Conservation (phyloP, 2,888 invertebrate species). For the Sepioteuthis lessoniana region DNA sequence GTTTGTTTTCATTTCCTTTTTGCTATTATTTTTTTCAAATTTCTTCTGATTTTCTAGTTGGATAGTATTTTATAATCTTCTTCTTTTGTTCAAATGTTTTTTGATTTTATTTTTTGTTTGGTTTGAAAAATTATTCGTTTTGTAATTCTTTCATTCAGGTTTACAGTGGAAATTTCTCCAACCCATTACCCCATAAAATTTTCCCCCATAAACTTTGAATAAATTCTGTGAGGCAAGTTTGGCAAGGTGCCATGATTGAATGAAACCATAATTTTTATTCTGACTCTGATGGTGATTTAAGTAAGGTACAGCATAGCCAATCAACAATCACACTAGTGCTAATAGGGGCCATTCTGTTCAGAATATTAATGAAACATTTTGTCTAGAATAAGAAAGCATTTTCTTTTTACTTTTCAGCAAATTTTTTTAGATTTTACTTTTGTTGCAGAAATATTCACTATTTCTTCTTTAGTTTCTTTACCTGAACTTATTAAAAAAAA, state of each 20-base stretch:
- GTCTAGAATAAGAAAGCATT: neutral
- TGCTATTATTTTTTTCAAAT: too few relatives aligned
- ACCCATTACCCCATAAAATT: neutral
- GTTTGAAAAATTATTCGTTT: too few relatives aligned
- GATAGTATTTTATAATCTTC: too few relatives aligned
- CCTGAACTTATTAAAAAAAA: too few relatives aligned
- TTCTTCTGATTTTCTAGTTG: too few relatives aligned
- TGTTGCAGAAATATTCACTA: neutral
- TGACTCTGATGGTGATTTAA: neutral
- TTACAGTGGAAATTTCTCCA: neutral
- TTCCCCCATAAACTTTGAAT: neutral
- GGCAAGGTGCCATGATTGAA: slow-evolving; percentile 7
- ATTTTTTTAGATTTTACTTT: neutral
- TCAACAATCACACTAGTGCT: neutral
- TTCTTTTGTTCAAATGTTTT: too few relatives aligned
- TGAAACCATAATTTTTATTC: neutral
- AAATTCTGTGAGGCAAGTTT: neutral
- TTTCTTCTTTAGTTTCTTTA: too few relatives aligned
- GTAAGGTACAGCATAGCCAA: neutral
- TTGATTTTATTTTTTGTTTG: too few relatives aligned
- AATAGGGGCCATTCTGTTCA: neutral
- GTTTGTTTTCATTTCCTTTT: too few relatives aligned
- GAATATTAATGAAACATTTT: slow-evolving; percentile 20
- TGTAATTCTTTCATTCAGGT: neutral
- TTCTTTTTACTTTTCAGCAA: neutral